Evolutionary conservation across 2,113 vertebrate species (phyloP).

Genomic region (Clarias batrachus): DNA sequence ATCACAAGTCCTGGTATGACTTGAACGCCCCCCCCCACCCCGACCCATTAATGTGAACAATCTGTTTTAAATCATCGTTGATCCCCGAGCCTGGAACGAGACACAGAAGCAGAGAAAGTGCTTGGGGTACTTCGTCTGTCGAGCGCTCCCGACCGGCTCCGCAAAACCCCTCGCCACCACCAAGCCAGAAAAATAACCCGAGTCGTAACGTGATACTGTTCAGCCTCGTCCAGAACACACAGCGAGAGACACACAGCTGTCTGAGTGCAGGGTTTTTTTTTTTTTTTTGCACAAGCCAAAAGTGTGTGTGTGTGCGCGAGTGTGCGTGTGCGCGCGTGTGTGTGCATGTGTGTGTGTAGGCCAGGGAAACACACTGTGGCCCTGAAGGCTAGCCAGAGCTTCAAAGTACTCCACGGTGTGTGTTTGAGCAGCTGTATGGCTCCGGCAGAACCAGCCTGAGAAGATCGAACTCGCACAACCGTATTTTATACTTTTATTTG

Average conservation of each 20-base stretch:
- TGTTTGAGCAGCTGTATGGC: constrained; percentile 71
- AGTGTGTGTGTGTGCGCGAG: not conserved
- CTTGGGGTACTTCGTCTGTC: not conserved
- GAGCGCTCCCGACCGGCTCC: not conserved
- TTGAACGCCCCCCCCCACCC: too few species aligned
- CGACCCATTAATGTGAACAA: not conserved
- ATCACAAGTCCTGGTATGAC: too few species aligned
- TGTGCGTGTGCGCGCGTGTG: not conserved
- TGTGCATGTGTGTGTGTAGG: not conserved
- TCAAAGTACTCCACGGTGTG: constrained; percentile 50
- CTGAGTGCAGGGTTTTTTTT: not conserved
- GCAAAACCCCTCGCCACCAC: not conserved
- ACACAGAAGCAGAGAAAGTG: not conserved
- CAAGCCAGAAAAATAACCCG: not conserved
- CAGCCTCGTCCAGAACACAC: constrained; percentile 31
- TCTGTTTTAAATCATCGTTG: not conserved
- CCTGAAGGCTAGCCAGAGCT: constrained; percentile 22
- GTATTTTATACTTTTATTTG: not conserved
- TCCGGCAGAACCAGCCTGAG: constrained; percentile 64
- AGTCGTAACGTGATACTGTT: constrained; percentile 11
- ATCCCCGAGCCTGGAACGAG: not conserved
- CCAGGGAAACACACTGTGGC: constrained; percentile 13
- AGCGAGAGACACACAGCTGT: constrained; percentile 36
- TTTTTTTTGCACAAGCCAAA: not conserved
- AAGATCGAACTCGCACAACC: not conserved